Base-by-base conservation (phyloP, 30 jellyfish, hydroid and myxozoan species). In the Turritopsis rubra region DNA sequence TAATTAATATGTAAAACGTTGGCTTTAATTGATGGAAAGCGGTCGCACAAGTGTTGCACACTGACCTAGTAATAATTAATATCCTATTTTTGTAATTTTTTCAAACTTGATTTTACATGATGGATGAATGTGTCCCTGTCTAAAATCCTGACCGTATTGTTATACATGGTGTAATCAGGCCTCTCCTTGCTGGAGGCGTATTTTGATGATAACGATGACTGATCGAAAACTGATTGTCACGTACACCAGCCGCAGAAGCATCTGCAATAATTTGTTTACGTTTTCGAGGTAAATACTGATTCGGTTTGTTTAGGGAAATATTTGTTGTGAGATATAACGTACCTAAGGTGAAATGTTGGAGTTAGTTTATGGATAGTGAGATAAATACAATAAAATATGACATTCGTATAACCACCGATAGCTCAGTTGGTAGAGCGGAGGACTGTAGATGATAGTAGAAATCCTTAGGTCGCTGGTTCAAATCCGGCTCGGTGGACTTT, bases 381-480 rank as follows among this genome's bases (percentile, higher is more conserved):
- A n/a, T n/a, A 41, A 41, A 41, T 41, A 41, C 5, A 41, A 29
- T 21, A 81, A 26, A 26, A 52, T 3, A 20, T 0, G 24, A 20
- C 30, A 0, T 1, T 54, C 7, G 18, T 0, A 13, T 17, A 86
- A 16, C 96, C 96, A 83, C 90, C 96, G 96, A 87, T 87, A 87
- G 95, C 95, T 87, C 95, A 87, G 95, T 87, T 87, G 95, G 96
- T 83, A 88, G 96, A 89, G 96, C 96, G 96, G 96, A 81, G 88
- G 96, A 89, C 96, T 89, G 96, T 89, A 89, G 96, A 23, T 29
- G 89, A n/a, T 52, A 26, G 26, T 71, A 16, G 90, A 82, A 28
- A 82, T 83, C 89, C 88, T 86, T 79, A 80, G 94, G 94, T 79
- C 89, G 81, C 92, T 85, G 92, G 85, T 78, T 86, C 95, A 84